These are phyloP conservation scores for Phymanthus crucifer DNA, from an alignment of 92 coral and sea anemone species.

Conservation along the genomic window DNA sequence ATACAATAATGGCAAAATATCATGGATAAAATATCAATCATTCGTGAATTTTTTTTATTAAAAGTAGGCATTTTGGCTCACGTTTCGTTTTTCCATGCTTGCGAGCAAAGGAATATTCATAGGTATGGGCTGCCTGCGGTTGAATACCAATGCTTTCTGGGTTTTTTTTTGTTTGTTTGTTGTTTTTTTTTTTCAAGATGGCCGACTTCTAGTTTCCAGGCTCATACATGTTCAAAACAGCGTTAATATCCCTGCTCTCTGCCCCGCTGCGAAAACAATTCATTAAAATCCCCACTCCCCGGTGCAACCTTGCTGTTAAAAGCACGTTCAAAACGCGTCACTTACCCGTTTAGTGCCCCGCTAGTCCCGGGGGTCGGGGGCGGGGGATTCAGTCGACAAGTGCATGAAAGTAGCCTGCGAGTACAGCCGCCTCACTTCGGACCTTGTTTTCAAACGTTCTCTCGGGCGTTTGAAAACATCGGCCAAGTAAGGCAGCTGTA, in stretches of 20 bases:
- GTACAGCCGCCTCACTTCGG: too few species aligned
- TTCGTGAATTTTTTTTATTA: neutral
- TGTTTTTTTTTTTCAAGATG: slow-evolving; percentile 13
- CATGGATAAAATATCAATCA: too few species aligned
- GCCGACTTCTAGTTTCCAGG: slow-evolving; percentile 12
- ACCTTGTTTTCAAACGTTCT: too few species aligned
- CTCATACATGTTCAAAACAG: too few species aligned
- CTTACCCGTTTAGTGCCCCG: slow-evolving; percentile 14
- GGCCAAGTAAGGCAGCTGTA: too few species aligned
- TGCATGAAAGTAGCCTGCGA: too few species aligned
- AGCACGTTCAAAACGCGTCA: slow-evolving; percentile 14
- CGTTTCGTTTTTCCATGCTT: slow-evolving; percentile 1
- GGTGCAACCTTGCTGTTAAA: slow-evolving; percentile 11
- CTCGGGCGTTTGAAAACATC: too few species aligned
- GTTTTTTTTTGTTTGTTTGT: too few species aligned
- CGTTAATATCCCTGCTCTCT: neutral
- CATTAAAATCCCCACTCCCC: slow-evolving; percentile 1
- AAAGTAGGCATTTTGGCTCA: slow-evolving; percentile 7
- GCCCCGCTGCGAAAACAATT: neutral
- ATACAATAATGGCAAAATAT: too few species aligned
- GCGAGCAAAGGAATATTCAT: neutral
- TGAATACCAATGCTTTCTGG: slow-evolving; percentile 12
- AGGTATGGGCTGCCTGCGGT: neutral
- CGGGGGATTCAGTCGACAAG: slow-evolving; percentile 3
- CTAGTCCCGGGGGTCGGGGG: neutral